These are phyloP conservation scores for Caenorhabditis parvicauda DNA, from an alignment of 2,888 invertebrate genomes.

Conservation along the genomic window DNA sequence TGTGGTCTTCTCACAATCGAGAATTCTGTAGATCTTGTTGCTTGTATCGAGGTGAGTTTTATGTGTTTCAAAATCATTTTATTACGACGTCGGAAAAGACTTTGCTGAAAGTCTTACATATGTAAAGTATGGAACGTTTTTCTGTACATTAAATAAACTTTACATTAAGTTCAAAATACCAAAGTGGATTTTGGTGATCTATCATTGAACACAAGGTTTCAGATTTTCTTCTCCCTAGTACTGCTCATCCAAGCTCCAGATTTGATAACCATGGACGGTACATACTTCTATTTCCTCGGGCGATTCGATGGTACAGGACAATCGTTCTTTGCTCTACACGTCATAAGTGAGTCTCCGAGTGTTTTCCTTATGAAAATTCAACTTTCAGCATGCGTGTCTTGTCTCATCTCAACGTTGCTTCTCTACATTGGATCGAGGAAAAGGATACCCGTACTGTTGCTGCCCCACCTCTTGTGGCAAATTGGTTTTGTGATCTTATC, in stretches of 20 bases:
- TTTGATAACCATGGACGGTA: constrained; percentile 35
- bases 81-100: not conserved
- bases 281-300: constrained; percentile 43
- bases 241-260: constrained; percentile 38
- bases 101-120: not conserved
- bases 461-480: constrained; percentile 41
- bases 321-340: constrained; percentile 31
- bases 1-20: constrained; percentile 36
- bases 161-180: too few species aligned
- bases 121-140: not conserved
- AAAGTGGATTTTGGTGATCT: too few species aligned
- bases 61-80: not conserved
- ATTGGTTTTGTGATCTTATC: constrained; percentile 27
- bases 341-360: constrained; percentile 19
- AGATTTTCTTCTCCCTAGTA: constrained; percentile 39
- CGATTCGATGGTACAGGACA: constrained; percentile 32
- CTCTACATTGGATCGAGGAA: constrained; percentile 28
- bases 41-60: constrained; percentile 34
- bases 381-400: constrained; percentile 30
- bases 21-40: constrained; percentile 34
- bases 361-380: not conserved
- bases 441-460: constrained; percentile 16
- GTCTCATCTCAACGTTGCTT: constrained; percentile 25
- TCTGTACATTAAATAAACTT: too few species aligned
- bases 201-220: not conserved